phyloP scores from a whole-genome alignment of 1,140 invertebrate species.

The Diprion similis region DNA sequence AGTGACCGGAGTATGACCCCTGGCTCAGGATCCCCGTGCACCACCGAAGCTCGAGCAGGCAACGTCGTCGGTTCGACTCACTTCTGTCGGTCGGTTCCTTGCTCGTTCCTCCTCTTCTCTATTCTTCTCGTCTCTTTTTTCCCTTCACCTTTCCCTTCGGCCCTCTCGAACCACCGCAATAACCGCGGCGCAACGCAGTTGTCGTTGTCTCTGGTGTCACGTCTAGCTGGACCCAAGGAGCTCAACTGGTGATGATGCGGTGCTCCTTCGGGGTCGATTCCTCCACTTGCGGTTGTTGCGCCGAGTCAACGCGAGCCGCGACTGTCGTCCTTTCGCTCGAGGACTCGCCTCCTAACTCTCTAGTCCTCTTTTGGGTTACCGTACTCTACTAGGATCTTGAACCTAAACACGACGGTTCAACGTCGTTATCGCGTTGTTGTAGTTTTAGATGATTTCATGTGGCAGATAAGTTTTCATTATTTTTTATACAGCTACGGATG shows the following conservation, averaged over 20 bases:
- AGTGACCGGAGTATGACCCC: constrained; percentile 6
- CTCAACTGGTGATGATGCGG: not conserved
- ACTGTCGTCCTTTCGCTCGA: too few species aligned
- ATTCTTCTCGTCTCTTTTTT: not conserved
- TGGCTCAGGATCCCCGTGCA: constrained; percentile 2
- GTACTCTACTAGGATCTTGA: too few species aligned
- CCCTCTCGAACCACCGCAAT: not conserved
- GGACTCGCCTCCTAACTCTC: too few species aligned
- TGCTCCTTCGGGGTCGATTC: not conserved
- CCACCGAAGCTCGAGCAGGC: not conserved
- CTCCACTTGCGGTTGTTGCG: not conserved
- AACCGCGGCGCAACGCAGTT: not conserved
- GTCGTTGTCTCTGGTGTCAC: constrained; percentile 1
- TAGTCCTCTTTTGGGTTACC: too few species aligned
- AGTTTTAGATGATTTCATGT: too few species aligned
- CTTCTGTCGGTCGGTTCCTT: constrained; percentile 1
- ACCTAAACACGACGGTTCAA: too few species aligned
- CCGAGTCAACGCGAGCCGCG: too few species aligned
- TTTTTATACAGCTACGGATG: too few species aligned
- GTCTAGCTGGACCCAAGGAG: not conserved
- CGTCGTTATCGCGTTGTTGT: too few species aligned
- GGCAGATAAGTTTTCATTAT: too few species aligned
- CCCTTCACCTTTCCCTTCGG: not conserved
- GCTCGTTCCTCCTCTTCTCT: not conserved
- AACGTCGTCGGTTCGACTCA: not conserved